Evolutionary conservation across 2,888 invertebrate genomes (phyloP), one percentile per base, ranked within the genome.

Genomic region (Drosophila aldrichi): DNA sequence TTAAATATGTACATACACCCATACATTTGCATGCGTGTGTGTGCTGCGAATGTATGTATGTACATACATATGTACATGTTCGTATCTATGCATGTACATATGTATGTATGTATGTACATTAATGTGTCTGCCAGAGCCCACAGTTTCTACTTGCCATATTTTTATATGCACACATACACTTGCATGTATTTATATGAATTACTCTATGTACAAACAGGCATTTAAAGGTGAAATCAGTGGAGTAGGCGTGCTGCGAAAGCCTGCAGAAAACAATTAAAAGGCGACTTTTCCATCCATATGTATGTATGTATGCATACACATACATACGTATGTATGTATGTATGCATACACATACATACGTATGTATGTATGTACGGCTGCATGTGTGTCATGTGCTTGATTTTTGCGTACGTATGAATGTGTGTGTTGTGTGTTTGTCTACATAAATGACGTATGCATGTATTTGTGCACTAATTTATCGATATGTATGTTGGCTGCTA

Each of bases 161-260:
- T 32, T 29, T 60, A 52, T 56, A 57, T 56, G 46, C 57, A 51
- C 46, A 44, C 29, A 22, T 52, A 40, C 12, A 18, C 20, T 38
- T 25, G 16, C 44, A 25, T 59, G 49, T 49, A 25, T 36, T 29
- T 46, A 38, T 38, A 60, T 36, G 20, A 64, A 32, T 32, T 32
- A 34, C 20, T 14, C 22, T 34, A 51, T 52, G 29, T 41, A 59
- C 34, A 22, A 54, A 54, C 44, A 52, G 40, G 52, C 22, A 48
- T 46, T 51, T 48, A 49, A 59, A 77, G 70, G 72, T 81, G 57
- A 74, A 78, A 76, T 79, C 68, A 63, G 67, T 73, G 55, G 67
- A 74, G 69, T 70, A 59, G 75, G 77, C 51, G 82, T 48, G 60
- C 29, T 72, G 64, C 62, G 44, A 71, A 69, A 72, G 70, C 74